Evolutionary conservation across 1,140 invertebrate species (phyloP).

Genomic region (Drosophila sechellia): DNA sequence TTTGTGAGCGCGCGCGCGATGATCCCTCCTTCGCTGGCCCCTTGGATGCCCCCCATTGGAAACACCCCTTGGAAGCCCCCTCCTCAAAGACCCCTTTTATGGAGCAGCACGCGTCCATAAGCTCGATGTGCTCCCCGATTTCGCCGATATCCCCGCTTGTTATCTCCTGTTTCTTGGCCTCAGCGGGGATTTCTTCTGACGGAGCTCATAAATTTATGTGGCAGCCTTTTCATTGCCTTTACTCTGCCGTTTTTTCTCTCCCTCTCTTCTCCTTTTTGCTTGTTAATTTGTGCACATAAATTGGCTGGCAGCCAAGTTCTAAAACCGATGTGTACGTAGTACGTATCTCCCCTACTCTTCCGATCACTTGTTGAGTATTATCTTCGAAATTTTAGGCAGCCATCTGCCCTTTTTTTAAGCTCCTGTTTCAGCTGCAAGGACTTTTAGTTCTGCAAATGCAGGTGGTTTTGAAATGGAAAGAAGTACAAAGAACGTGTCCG

Average conservation of each 20-base stretch:
- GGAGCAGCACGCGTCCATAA: conserved; percentile 42
- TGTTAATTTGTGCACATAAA: conserved; percentile 75
- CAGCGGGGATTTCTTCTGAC: conserved; percentile 63
- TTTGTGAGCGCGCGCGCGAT: conserved; percentile 18
- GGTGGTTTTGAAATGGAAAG: conserved; percentile 15
- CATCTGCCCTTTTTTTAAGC: conserved; percentile 30
- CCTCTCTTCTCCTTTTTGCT: conserved; percentile 11
- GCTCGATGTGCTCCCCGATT: not conserved
- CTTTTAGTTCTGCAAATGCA: conserved; percentile 9
- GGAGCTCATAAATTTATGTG: conserved; percentile 75
- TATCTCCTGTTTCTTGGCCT: conserved; percentile 18
- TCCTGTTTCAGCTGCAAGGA: conserved; percentile 36
- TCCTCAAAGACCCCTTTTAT: conserved; percentile 27
- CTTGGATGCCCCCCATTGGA: not conserved
- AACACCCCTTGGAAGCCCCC: not conserved
- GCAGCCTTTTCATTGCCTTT: conserved; percentile 69
- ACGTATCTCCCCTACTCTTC: not conserved
- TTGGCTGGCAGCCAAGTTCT: conserved; percentile 53
- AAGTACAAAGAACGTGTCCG: conserved; percentile 8
- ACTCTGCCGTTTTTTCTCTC: conserved; percentile 43
- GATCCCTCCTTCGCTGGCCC: conserved; percentile 3
- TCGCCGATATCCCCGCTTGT: not conserved
- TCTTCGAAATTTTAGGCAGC: not conserved
- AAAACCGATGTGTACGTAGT: conserved; percentile 6
- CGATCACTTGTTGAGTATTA: conserved; percentile 9